Percentiles rank a stretch among this genome's conserved stretches.
phyloP scores from a whole-genome alignment of 1,140 invertebrate genomes.

The Saccostrea glomerata region DNA sequence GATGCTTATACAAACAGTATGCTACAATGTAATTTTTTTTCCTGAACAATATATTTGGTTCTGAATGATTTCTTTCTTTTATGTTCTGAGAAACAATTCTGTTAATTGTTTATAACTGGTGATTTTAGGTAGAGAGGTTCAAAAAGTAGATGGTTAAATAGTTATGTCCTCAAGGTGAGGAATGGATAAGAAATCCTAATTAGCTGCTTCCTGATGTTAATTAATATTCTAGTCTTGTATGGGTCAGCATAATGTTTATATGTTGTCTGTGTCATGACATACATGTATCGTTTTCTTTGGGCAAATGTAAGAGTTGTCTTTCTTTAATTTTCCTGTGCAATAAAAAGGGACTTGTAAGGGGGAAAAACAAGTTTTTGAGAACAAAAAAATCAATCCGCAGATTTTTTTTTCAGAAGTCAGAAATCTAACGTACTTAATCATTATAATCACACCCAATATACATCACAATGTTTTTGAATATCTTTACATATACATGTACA shows the following conservation, averaged over 20 bases:
- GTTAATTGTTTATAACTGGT: neutral
- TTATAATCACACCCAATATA: neutral
- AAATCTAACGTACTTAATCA: neutral
- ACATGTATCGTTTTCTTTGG: neutral
- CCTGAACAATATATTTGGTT: neutral
- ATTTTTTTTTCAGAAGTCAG: neutral
- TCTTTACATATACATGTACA: neutral
- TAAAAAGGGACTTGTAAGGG: neutral
- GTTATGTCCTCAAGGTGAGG: neutral
- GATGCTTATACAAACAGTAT: neutral
- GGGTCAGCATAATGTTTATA: conserved; percentile 23
- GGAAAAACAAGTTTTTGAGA: neutral
- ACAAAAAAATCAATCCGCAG: neutral
- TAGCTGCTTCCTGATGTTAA: neutral
- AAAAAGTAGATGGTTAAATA: neutral
- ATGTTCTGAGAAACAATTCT: neutral
- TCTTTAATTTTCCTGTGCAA: conserved; percentile 18
- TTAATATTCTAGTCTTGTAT: conserved; percentile 24
- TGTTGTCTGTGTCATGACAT: conserved; percentile 29
- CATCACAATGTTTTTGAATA: neutral
- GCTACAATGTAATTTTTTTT: neutral
- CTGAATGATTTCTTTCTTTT: neutral
- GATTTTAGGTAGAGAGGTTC: too few species aligned
- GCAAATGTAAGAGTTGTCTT: neutral
- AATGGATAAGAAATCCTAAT: conserved; percentile 15